Evolutionary conservation across 1,140 invertebrate genomes (phyloP), one percentile per base, ranked within the genome.

Genomic region (Hyles euphorbiae): DNA sequence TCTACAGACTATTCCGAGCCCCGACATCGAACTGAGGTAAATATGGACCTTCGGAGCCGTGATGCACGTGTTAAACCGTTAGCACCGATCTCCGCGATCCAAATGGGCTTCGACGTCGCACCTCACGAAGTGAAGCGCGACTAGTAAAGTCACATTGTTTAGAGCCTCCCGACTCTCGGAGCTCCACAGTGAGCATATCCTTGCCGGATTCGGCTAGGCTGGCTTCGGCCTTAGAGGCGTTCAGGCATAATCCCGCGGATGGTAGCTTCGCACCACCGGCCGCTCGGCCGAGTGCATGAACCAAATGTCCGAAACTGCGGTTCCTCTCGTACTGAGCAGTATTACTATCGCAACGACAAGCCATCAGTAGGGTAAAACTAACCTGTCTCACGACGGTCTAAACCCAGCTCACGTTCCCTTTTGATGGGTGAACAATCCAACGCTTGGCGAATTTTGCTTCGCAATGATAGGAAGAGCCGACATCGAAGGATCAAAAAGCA

Each of bases 391-490:
- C 92, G 92, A 93, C 92, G 92, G 92, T 94, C 93, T 94, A 94
- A 94, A 93, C 92, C 93, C 92, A 94, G 93, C 93, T 94, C 93
- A 94, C 84, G 88, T 89, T 89, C 92, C 92, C 92, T 94, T 90
- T 93, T 92, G 83, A 91, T 90, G 92, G 92, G 92, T 94, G 93
- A 94, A 94, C 92, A 95, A 94, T 95, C 93, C 93, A 91, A 94
- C 93, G 90, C 92, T 94, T 93, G 91, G 92, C 90, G 91, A 93
- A 93, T 93, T 93, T 91, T 94, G 92, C 92, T 93, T 94, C 91
- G 90, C 92, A 93, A 94, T 94, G 92, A 94, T 94, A 94, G 93
- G 92, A 94, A 94, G 93, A 94, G 92, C 93, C 92, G 92, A 94
- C 91, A 93, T 94, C 92, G 92, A 93, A 56, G 53, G 53, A 56